These are phyloP conservation scores for Strix uralensis DNA, from an alignment of 2,113 vertebrate genomes.

Conservation along the genomic window DNA sequence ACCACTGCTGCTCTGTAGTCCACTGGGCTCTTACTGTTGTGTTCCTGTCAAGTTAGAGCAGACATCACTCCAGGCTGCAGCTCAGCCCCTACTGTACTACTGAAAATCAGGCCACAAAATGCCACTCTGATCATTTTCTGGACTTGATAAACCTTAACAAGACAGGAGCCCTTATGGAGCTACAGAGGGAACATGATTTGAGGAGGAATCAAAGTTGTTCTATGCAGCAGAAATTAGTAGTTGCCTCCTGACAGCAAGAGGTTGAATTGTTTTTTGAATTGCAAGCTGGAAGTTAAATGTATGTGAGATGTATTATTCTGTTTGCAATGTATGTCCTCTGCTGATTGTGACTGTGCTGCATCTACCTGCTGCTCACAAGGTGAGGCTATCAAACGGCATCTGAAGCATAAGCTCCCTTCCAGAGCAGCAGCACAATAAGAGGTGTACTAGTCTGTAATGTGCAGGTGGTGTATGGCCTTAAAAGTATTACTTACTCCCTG, in stretches of 20 bases:
- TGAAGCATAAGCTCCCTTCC: background rate
- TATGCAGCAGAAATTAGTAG: background rate
- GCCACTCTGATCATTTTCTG: background rate
- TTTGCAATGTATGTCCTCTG: background rate
- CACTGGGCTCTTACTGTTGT: background rate
- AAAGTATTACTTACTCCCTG: conserved; percentile 12
- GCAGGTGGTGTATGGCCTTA: conserved; percentile 17
- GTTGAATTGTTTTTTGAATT: background rate
- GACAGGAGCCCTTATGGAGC: background rate
- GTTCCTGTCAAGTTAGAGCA: background rate
- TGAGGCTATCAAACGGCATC: background rate
- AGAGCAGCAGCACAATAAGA: background rate
- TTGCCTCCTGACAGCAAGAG: background rate
- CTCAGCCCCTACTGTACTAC: background rate
- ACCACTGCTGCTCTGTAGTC: background rate
- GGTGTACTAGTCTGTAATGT: fast-evolving
- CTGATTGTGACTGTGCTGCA: background rate
- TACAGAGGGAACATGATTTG: background rate
- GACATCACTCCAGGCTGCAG: background rate
- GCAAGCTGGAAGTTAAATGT: background rate
- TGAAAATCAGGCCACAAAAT: background rate
- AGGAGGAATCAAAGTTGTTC: background rate
- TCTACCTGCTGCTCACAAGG: background rate
- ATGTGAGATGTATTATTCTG: background rate
- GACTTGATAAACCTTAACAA: background rate